Conservation (phyloP, 1,140 invertebrate species). For the Zophobas atratus region DNA sequence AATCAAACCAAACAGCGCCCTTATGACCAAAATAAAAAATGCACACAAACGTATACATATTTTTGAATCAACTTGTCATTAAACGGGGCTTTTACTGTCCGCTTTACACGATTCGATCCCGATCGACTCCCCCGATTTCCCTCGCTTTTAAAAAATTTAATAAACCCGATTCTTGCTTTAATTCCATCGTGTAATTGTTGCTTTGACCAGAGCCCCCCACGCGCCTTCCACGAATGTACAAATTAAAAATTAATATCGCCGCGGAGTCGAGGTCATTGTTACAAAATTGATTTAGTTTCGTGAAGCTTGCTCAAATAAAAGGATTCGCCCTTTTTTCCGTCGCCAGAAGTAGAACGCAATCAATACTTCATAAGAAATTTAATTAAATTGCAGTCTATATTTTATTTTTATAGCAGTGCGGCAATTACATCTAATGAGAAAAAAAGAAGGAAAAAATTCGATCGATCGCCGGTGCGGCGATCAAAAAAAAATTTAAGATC, state of each 20-base stretch:
- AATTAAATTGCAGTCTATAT: constrained; percentile 36
- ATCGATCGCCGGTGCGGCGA: neutral
- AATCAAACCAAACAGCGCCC: too few species aligned
- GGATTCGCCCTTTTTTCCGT: constrained; percentile 5
- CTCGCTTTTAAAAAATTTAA: too few species aligned
- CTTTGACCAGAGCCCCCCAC: too few species aligned
- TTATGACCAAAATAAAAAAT: too few species aligned
- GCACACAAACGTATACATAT: too few species aligned
- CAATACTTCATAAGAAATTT: constrained; percentile 41
- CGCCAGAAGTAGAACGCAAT: constrained; percentile 16
- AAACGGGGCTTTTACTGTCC: too few species aligned
- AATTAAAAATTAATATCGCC: constrained; percentile 4
- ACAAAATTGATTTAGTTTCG: constrained; percentile 26
- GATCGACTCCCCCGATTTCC: too few species aligned
- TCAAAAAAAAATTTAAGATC: constrained; percentile 10
- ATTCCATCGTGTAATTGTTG: too few species aligned
- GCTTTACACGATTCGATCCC: too few species aligned
- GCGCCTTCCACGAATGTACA: neutral
- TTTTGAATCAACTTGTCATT: too few species aligned
- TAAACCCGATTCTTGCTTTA: too few species aligned
- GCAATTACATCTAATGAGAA: constrained; percentile 20
- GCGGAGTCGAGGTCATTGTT: constrained; percentile 11
- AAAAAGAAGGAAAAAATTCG: constrained; percentile 12
- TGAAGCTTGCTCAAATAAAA: constrained; percentile 11
- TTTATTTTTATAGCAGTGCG: constrained; percentile 36